Conservation (phyloP, 2,888 invertebrate genomes). For the Patella pellucida region DNA sequence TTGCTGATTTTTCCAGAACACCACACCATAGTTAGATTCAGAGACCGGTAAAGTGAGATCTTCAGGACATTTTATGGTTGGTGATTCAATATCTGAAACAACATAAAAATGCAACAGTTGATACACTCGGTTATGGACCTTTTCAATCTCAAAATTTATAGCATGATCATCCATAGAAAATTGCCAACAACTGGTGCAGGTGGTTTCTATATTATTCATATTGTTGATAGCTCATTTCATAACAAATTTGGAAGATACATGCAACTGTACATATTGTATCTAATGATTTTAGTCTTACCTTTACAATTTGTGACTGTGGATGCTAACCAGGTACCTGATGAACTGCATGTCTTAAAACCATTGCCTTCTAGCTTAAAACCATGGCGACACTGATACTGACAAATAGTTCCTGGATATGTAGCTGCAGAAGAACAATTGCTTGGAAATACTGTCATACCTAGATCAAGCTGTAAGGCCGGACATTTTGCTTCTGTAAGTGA, state of each 20-base stretch:
- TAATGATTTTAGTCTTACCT: conserved; percentile 1
- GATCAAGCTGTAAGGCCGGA: conserved; percentile 13
- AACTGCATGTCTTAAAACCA: conserved; percentile 15
- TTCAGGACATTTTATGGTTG: conserved; percentile 40
- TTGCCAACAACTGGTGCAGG: no score
- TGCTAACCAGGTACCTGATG: conserved; percentile 21
- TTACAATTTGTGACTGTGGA: conserved; percentile 7
- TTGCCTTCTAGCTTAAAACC: conserved; percentile 22
- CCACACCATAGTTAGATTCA: conserved; percentile 34
- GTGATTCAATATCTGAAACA: conserved; percentile 39
- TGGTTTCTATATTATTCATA: no score
- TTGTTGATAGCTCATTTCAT: background rate
- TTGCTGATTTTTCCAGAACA: conserved; percentile 37
- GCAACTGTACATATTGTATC: background rate
- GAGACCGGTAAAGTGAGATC: conserved; percentile 35
- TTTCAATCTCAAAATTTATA: no score
- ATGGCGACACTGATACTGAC: conserved; percentile 16
- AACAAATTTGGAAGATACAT: background rate
- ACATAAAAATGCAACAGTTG: background rate
- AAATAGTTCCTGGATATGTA: conserved; percentile 19
- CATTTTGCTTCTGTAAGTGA: conserved; percentile 20
- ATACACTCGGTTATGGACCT: no score
- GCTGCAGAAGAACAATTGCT: conserved; percentile 9
- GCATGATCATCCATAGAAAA: no score
- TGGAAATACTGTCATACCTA: conserved; percentile 19